Percentiles rank a stretch among this genome's conserved stretches.
phyloP scores from a whole-genome alignment of 2,797 vertebrate species.

The Schizopygopsis malacanthus region DNA sequence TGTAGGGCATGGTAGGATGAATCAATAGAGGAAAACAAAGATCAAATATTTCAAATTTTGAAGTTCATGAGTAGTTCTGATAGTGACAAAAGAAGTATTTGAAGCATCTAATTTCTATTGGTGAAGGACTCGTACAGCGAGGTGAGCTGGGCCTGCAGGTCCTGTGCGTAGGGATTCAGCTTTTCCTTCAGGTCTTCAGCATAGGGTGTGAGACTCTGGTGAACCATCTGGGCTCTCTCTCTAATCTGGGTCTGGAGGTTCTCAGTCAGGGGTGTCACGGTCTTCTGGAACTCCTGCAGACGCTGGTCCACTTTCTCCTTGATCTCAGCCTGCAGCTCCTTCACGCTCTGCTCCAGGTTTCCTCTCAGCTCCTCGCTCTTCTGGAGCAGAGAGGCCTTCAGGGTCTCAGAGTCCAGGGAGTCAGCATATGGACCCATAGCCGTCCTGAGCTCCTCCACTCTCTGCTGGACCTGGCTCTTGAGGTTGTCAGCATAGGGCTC shows the following conservation, averaged over 20 bases:
- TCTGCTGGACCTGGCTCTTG: slow-evolving; percentile 73
- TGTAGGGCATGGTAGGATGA: not conserved
- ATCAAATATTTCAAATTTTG: not conserved
- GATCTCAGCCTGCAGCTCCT: slow-evolving; percentile 74
- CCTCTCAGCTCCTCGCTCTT: slow-evolving; percentile 76
- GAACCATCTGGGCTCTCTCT: slow-evolving; percentile 71
- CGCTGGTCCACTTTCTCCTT: slow-evolving; percentile 76
- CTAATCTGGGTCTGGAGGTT: slow-evolving; percentile 73
- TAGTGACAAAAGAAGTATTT: not conserved
- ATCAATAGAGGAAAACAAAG: not conserved
- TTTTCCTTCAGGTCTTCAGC: slow-evolving; percentile 78
- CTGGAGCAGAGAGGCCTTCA: slow-evolving; percentile 73
- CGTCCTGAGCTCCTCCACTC: slow-evolving; percentile 70
- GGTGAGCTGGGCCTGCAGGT: slow-evolving; percentile 74
- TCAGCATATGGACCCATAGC: slow-evolving; percentile 69
- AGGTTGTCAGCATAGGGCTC: slow-evolving; percentile 75
- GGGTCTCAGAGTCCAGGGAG: slow-evolving; percentile 73
- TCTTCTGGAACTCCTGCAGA: slow-evolving; percentile 74
- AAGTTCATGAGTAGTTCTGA: not conserved
- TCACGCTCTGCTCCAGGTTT: slow-evolving; percentile 75
- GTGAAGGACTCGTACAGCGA: slow-evolving; percentile 72
- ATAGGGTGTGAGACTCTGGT: slow-evolving; percentile 78
- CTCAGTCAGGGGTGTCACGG: slow-evolving; percentile 71
- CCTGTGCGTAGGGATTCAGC: slow-evolving; percentile 75
- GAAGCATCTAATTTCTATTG: slow-evolving; percentile 63